phyloP scores from a whole-genome alignment of 53 echinoderm and acorn worm genomes.

The Echinometra lucunter region DNA sequence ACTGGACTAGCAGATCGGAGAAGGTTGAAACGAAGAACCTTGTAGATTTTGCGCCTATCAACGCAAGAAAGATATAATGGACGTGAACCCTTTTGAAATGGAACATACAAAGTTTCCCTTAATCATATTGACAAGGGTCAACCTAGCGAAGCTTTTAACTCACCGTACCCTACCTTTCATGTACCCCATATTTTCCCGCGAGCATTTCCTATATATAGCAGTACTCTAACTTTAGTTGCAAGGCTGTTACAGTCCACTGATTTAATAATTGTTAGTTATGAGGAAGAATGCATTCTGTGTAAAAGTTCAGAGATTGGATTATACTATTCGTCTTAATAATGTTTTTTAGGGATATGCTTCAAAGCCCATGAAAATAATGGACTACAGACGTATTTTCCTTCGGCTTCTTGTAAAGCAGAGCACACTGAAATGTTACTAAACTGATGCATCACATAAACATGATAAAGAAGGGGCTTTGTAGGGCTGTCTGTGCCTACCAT shows the following conservation, averaged over 20 bases:
- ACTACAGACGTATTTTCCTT: not conserved
- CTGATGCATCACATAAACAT: too few relatives aligned
- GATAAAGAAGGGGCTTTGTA: too few relatives aligned
- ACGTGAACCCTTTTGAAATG: constrained; percentile 2
- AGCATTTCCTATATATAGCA: constrained; percentile 39
- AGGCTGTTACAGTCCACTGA: not conserved
- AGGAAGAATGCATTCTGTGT: not conserved
- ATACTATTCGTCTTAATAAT: not conserved
- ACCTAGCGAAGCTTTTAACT: constrained; percentile 2
- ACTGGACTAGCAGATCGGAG: not conserved
- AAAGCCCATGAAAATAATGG: too few relatives aligned
- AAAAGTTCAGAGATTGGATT: not conserved
- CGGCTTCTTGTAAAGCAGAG: not conserved
- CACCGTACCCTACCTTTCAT: not conserved
- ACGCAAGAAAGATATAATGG: not conserved
- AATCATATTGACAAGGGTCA: constrained; percentile 33
- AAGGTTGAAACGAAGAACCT: not conserved
- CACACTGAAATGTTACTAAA: not conserved
- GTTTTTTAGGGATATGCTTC: not conserved
- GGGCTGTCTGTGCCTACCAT: too few relatives aligned
- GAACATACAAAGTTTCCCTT: not conserved
- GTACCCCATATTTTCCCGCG: constrained; percentile 1
- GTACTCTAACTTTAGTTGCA: not conserved
- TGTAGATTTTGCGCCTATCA: constrained; percentile 35
- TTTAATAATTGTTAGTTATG: constrained; percentile 12